phyloP scores from a whole-genome alignment of 2,113 vertebrate species.

The Upupa epops region DNA sequence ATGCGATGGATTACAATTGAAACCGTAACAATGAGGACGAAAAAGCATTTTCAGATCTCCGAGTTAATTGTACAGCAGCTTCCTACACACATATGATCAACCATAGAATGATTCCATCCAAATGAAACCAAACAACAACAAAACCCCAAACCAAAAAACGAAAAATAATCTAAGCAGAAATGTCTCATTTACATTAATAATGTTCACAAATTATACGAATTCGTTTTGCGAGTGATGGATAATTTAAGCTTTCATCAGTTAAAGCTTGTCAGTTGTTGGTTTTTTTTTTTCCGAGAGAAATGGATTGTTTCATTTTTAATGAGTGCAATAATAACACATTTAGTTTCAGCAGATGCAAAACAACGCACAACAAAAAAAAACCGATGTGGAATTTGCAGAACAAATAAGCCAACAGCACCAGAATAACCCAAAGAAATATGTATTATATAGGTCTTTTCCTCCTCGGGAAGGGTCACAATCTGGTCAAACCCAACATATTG shows the following conservation, averaged over 20 bases:
- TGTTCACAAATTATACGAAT: constrained; percentile 89
- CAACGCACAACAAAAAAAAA: constrained; percentile 88
- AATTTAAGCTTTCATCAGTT: constrained; percentile 98
- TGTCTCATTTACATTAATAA: constrained; percentile 92
- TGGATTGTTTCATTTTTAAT: constrained; percentile 97
- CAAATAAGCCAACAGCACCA: constrained; percentile 80
- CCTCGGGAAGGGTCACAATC: constrained; percentile 76
- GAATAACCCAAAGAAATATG: constrained; percentile 79
- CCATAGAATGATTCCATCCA: constrained; percentile 91
- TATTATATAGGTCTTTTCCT: constrained; percentile 80
- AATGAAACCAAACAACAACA: too few species aligned
- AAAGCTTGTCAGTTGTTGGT: constrained; percentile 91
- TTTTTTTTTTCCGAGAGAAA: constrained; percentile 89
- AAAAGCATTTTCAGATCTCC: constrained; percentile 89
- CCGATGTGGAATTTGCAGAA: constrained; percentile 88
- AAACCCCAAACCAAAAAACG: too few species aligned
- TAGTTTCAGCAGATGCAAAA: constrained; percentile 89
- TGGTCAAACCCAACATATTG: constrained; percentile 79
- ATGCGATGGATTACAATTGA: constrained; percentile 90
- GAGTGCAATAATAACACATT: constrained; percentile 90
- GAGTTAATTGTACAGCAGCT: constrained; percentile 93
- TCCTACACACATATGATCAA: constrained; percentile 90
- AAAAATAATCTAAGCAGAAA: constrained; percentile 85
- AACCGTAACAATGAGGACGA: constrained; percentile 85
- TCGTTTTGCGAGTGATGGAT: constrained; percentile 90